These are phyloP conservation scores for Temnothorax unifasciatus DNA, from an alignment of 2,888 invertebrate genomes.

Conservation along the genomic window DNA sequence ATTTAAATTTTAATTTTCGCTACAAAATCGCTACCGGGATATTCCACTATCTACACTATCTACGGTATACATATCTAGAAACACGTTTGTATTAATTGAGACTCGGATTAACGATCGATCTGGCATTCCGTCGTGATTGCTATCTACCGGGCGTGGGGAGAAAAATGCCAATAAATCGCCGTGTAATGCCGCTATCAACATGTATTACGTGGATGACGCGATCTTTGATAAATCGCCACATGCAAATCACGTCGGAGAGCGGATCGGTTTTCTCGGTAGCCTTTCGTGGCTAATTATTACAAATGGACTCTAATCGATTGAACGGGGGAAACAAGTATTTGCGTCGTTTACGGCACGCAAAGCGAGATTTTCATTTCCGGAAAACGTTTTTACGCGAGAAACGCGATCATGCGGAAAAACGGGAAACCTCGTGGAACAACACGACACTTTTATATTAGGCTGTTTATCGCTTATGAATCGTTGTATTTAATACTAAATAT, in stretches of 20 bases:
- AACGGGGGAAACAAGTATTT: constrained; percentile 30
- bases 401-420: neutral
- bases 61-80: constrained; percentile 9
- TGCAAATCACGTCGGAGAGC: constrained; percentile 80
- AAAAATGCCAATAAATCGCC: constrained; percentile 82
- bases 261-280: constrained; percentile 59
- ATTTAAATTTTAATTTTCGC: constrained; percentile 24
- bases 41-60: constrained; percentile 6
- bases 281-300: constrained; percentile 50
- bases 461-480: neutral
- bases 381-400: neutral
- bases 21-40: neutral
- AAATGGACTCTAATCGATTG: constrained; percentile 45
- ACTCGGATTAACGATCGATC: constrained; percentile 41
- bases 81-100: constrained; percentile 48
- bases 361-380: constrained; percentile 3
- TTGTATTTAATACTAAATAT: neutral
- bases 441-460: neutral
- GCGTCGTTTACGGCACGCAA: constrained; percentile 14
- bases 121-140: constrained; percentile 40
- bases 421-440: neutral
- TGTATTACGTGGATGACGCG: constrained; percentile 85
- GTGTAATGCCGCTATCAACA: constrained; percentile 85
- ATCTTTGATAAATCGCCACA: constrained; percentile 85
- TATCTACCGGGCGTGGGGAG: constrained; percentile 48